Percentiles rank a stretch among this genome's conserved stretches.
Evolutionary conservation across 2,888 invertebrate species (phyloP).

Genomic region (Archaeoteleia sp.): DNA sequence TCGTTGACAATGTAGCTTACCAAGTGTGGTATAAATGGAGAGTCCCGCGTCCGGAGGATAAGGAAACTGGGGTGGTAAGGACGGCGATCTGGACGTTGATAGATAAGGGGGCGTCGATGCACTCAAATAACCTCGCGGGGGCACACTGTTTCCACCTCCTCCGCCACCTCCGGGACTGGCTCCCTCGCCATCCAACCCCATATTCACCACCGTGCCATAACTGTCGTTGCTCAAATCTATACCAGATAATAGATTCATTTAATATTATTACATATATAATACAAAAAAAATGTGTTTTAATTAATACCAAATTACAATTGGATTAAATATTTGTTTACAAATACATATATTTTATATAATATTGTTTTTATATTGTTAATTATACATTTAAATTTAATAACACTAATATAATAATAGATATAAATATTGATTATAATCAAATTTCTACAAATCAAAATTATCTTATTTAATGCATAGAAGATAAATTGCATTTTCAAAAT

Average conservation of each 20-base stretch:
- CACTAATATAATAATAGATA: too few species aligned
- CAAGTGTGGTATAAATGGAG: constrained; percentile 88
- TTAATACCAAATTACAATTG: too few species aligned
- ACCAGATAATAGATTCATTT: constrained; percentile 48
- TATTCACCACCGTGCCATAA: constrained; percentile 88
- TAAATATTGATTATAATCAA: too few species aligned
- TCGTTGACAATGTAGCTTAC: constrained; percentile 75
- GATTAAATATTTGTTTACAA: too few species aligned
- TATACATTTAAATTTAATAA: too few species aligned
- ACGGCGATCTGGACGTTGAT: constrained; percentile 83
- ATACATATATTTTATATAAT: too few species aligned
- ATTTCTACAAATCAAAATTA: too few species aligned
- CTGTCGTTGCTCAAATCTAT: constrained; percentile 92
- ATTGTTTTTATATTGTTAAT: too few species aligned
- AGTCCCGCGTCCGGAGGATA: constrained; percentile 87
- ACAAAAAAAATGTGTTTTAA: too few species aligned
- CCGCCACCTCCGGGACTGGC: constrained; percentile 82
- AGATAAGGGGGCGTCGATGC: constrained; percentile 88
- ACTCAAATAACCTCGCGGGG: constrained; percentile 79
- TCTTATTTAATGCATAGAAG: too few species aligned
- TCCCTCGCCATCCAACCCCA: constrained; percentile 88
- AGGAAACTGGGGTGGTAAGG: constrained; percentile 84
- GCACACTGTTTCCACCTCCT: constrained; percentile 73
- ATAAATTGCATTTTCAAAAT: too few species aligned
- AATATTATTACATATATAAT: not conserved